phyloP scores from a whole-genome alignment of 2,888 invertebrate species.

The Strigamia maritima region DNA sequence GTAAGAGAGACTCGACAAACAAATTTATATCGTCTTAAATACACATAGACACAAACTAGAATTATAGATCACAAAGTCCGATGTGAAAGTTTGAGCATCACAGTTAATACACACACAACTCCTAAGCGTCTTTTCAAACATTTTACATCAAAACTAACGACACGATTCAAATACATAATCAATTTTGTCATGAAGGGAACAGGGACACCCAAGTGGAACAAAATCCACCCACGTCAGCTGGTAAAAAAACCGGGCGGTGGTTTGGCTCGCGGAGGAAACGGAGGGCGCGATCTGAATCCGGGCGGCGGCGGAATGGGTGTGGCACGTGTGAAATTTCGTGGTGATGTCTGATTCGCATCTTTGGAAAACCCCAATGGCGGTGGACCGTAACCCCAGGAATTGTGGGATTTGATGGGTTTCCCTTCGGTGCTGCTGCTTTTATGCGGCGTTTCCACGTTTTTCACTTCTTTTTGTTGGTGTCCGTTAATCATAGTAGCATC shows the following conservation, averaged over 20 bases:
- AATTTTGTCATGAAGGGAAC: not conserved
- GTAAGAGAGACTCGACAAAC: not conserved
- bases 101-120: not conserved
- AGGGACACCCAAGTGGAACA: not conserved
- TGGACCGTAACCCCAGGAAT: slow-evolving; percentile 12
- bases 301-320: not conserved
- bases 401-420: not conserved
- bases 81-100: slow-evolving; percentile 16
- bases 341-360: not conserved
- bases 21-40: not conserved
- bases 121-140: not conserved
- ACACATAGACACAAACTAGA: not conserved
- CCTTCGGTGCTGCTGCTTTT: not conserved
- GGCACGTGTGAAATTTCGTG: not conserved
- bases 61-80: not conserved
- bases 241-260: slow-evolving; percentile 22
- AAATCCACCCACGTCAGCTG: slow-evolving; percentile 34
- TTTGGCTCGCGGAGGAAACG: slow-evolving; percentile 15
- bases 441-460: not conserved
- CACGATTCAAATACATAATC: slow-evolving; percentile 7
- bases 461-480: not conserved
- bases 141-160: not conserved
- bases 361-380: not conserved
- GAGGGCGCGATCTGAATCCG: slow-evolving; percentile 1
- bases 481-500: not conserved